Conservation (phyloP, 2,797 vertebrate species). For the Clarias platycephalus region DNA sequence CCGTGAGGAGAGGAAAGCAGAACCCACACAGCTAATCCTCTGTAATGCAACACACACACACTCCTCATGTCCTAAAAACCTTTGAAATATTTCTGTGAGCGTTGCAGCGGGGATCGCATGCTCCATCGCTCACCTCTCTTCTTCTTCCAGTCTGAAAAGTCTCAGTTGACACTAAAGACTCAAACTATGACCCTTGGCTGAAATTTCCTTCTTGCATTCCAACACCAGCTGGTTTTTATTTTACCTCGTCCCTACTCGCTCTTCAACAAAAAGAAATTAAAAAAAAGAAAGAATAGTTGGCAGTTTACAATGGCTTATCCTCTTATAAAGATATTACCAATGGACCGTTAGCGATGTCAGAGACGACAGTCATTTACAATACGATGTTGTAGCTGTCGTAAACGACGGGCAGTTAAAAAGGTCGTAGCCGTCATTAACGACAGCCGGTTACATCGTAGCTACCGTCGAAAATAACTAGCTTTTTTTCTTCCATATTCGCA, state of each 20-base stretch:
- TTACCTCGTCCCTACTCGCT: constrained; percentile 56
- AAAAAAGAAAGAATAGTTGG: constrained; percentile 17
- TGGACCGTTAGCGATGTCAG: too few species aligned
- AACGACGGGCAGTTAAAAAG: too few species aligned
- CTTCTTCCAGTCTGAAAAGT: not conserved
- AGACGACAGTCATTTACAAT: too few species aligned
- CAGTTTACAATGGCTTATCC: not conserved
- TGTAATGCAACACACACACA: not conserved
- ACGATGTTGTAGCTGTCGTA: too few species aligned
- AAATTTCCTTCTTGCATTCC: constrained; percentile 59
- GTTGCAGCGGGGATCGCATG: not conserved
- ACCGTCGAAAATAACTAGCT: too few species aligned
- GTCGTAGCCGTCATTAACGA: too few species aligned
- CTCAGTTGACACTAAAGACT: constrained; percentile 24
- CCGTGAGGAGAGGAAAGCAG: not conserved
- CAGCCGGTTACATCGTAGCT: too few species aligned
- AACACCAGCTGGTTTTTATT: constrained; percentile 71
- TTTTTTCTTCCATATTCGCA: not conserved
- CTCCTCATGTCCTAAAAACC: not conserved
- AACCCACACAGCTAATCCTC: not conserved
- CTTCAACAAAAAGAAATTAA: constrained; percentile 35
- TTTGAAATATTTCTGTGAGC: not conserved
- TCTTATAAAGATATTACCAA: not conserved
- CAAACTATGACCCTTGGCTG: constrained; percentile 12
- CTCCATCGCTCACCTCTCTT: not conserved